phyloP scores from a whole-genome alignment of 2,888 invertebrate genomes.

The Agrilus mali region DNA sequence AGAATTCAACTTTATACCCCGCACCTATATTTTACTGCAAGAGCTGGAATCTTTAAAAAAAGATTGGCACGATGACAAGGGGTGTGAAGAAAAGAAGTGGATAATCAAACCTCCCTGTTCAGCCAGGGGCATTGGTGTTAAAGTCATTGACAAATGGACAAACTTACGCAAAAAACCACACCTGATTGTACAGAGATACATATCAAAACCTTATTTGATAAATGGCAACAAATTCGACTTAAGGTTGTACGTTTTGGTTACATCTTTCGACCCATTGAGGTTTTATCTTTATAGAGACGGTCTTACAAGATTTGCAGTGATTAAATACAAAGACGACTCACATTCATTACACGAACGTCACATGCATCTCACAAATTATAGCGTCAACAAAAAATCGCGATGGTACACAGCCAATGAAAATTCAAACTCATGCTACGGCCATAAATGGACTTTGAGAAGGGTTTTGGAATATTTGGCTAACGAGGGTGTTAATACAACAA shows the following conservation, averaged over 20 bases:
- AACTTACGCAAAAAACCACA: conserved; percentile 87
- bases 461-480: conserved; percentile 67
- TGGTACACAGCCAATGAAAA: conserved; percentile 83
- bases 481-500: conserved; percentile 61
- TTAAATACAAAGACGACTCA: conserved; percentile 34
- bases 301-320: conserved; percentile 88
- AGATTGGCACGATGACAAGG: conserved; percentile 49
- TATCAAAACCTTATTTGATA: conserved; percentile 72
- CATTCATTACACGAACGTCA: conserved; percentile 49
- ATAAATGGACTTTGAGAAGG: conserved; percentile 77
- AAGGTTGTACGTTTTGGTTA: conserved; percentile 90
- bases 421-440: conserved; percentile 81
- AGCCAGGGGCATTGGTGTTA: conserved; percentile 91
- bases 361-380: conserved; percentile 89
- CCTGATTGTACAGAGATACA: conserved; percentile 82
- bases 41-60: conserved; percentile 70
- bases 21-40: conserved; percentile 82
- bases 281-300: conserved; percentile 94
- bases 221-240: conserved; percentile 97
- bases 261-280: conserved; percentile 84
- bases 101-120: conserved; percentile 97
- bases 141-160: conserved; percentile 84
- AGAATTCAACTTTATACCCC: conserved; percentile 85
- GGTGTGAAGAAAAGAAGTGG: conserved; percentile 72
- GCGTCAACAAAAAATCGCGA: conserved; percentile 77